Conservation (phyloP, 2,888 invertebrate species). For the Himalopsyche kuldschensis region DNA sequence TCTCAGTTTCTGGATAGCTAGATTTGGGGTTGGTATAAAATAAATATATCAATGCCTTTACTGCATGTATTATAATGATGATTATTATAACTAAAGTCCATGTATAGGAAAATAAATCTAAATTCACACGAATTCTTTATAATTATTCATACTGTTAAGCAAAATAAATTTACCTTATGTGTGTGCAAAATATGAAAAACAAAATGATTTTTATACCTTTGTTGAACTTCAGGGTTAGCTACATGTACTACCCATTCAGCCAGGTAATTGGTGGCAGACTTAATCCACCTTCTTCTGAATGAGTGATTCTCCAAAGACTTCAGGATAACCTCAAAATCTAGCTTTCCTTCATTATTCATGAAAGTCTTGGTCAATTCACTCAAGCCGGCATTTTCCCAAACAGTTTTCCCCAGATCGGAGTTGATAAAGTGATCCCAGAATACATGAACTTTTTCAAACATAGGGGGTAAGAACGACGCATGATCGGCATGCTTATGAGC, state of each 20-base stretch:
- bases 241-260: conserved; percentile 74
- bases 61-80: no score
- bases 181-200: background rate
- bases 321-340: conserved; percentile 73
- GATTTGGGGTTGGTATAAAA: no score
- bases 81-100: no score
- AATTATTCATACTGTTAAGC: background rate
- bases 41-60: no score
- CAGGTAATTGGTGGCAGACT: conserved; percentile 71
- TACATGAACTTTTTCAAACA: conserved; percentile 69
- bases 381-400: conserved; percentile 74
- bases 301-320: conserved; percentile 80
- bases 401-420: conserved; percentile 73
- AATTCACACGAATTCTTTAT: no score
- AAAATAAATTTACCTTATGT: no score
- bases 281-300: conserved; percentile 80
- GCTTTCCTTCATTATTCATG: conserved; percentile 67
- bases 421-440: conserved; percentile 79
- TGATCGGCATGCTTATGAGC: conserved; percentile 70
- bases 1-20: no score
- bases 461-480: conserved; percentile 71
- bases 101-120: no score
- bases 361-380: conserved; percentile 70
- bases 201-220: conserved; percentile 55
- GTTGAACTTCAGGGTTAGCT: conserved; percentile 75